phyloP scores from a whole-genome alignment of 1,140 invertebrate genomes.

The Wasmannia auropunctata region DNA sequence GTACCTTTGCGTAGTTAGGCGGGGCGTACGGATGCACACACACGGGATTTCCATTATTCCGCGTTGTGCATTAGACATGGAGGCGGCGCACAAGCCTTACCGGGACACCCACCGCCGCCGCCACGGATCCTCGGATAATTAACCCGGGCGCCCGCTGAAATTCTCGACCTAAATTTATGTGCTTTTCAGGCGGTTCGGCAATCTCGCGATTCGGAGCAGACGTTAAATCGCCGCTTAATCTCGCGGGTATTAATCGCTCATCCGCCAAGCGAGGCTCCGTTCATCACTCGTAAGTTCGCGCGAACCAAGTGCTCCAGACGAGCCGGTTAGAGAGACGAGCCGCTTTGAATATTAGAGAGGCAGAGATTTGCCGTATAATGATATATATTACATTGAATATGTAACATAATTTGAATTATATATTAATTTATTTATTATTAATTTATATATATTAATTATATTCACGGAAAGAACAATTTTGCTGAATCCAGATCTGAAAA shows the following conservation, averaged over 20 bases:
- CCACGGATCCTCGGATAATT: conserved; percentile 62
- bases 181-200: conserved; percentile 49
- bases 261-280: conserved; percentile 4
- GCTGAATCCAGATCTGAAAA: no score
- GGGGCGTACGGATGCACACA: conserved; percentile 15
- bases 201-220: conserved; percentile 46
- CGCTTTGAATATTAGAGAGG: conserved; percentile 16
- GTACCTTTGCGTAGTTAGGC: conserved; percentile 2
- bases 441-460: no score
- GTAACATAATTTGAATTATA: background rate
- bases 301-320: background rate
- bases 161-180: conserved; percentile 32
- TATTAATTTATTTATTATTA: no score
- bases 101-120: background rate
- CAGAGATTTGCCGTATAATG: background rate
- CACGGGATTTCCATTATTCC: conserved; percentile 64
- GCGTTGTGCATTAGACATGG: conserved; percentile 35
- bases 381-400: background rate
- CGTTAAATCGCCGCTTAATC: conserved; percentile 46
- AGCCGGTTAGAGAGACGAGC: background rate
- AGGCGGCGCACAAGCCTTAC: background rate
- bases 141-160: conserved; percentile 38
- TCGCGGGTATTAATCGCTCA: conserved; percentile 47
- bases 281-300: conserved; percentile 30
- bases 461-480: no score